phyloP scores from a whole-genome alignment of 1,140 invertebrate species.

The Lasioglossum baleicum region DNA sequence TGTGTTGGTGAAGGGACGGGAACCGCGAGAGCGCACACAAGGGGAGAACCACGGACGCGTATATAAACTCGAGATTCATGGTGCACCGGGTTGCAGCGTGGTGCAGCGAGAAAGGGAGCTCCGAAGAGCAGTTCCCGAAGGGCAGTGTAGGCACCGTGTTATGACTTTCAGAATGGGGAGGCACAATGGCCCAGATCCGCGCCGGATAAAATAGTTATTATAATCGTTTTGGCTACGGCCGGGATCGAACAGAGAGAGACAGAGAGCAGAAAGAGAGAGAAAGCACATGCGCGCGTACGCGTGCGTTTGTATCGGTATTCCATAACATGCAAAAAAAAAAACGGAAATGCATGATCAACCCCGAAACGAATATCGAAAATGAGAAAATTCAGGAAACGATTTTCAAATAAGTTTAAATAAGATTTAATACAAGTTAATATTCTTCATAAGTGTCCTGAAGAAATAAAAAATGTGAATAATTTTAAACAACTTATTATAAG shows the following conservation, averaged over 20 bases:
- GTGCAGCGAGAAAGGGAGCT: conserved; percentile 53
- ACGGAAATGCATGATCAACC: too few relatives aligned
- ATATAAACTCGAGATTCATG: conserved; percentile 70
- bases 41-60: conserved; percentile 28
- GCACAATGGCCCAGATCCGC: conserved; percentile 79
- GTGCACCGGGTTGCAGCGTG: conserved; percentile 60
- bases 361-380: too few relatives aligned
- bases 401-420: too few relatives aligned
- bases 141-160: conserved; percentile 76
- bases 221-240: conserved; percentile 76
- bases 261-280: too few relatives aligned
- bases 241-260: conserved; percentile 35
- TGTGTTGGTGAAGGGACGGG: neutral
- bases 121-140: conserved; percentile 67
- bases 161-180: conserved; percentile 80
- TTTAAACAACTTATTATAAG: too few relatives aligned
- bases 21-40: conserved; percentile 6
- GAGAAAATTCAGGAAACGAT: too few relatives aligned
- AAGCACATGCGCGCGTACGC: neutral
- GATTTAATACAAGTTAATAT: too few relatives aligned
- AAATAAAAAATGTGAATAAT: too few relatives aligned
- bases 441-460: too few relatives aligned
- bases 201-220: conserved; percentile 81
- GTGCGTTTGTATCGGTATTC: conserved; percentile 29
- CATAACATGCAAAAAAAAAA: neutral